These are phyloP conservation scores for Apocheima hispidaria DNA, from an alignment of 2,888 invertebrate species.

Conservation along the genomic window DNA sequence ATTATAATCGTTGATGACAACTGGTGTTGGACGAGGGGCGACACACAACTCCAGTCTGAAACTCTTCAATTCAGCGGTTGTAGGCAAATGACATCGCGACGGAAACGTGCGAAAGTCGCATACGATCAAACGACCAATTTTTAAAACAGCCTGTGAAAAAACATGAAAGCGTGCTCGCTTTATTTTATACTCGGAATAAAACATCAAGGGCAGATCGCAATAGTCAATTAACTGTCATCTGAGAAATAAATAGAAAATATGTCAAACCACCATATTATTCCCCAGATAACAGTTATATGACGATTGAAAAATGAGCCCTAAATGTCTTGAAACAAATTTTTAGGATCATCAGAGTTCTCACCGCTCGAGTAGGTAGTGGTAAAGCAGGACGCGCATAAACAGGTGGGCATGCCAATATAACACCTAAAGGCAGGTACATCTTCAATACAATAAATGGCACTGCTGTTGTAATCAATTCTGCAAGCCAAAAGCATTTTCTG, in stretches of 20 bases:
- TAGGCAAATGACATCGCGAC: slow-evolving; percentile 60
- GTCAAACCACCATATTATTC: too few relatives aligned
- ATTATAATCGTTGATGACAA: slow-evolving; percentile 30
- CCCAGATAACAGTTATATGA: too few relatives aligned
- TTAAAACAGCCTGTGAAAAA: slow-evolving; percentile 61
- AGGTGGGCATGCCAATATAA: slow-evolving; percentile 68
- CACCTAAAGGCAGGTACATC: slow-evolving; percentile 68
- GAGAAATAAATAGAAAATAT: too few relatives aligned
- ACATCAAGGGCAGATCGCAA: too few relatives aligned
- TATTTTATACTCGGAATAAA: too few relatives aligned
- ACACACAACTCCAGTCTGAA: slow-evolving; percentile 69
- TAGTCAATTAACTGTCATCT: too few relatives aligned
- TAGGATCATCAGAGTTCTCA: slow-evolving; percentile 49
- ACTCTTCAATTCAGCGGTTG: slow-evolving; percentile 64
- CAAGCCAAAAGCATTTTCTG: background rate
- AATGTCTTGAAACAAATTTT: too few relatives aligned
- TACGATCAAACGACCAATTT: slow-evolving; percentile 64
- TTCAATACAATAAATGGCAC: slow-evolving; percentile 68
- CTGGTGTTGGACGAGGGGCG: slow-evolving; percentile 53
- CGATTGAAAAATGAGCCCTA: too few relatives aligned
- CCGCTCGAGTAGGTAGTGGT: slow-evolving; percentile 68
- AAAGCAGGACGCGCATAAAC: slow-evolving; percentile 72
- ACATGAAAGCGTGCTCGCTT: too few relatives aligned
- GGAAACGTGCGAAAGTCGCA: slow-evolving; percentile 53
- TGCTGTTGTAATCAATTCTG: slow-evolving; percentile 62